Percentiles rank a stretch among this genome's conserved stretches.
Conservation (phyloP, 1,140 invertebrate genomes). For the Papilio glaucus region DNA sequence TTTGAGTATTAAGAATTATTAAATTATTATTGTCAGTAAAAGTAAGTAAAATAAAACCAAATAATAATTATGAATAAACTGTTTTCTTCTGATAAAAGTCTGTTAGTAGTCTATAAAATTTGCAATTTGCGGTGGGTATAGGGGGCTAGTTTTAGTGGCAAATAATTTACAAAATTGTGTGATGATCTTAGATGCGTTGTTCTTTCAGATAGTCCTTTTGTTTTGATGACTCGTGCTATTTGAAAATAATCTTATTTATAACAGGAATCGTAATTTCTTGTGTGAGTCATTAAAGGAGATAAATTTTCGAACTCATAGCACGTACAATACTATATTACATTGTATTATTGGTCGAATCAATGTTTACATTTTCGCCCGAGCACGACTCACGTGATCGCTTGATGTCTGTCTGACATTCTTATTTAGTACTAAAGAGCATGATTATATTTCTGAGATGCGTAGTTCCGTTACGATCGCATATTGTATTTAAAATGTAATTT, state of each 20-base stretch:
- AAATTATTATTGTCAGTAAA: no score
- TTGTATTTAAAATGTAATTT: background rate
- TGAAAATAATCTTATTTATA: conserved; percentile 41
- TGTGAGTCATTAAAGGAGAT: conserved; percentile 57
- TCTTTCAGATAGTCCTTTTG: background rate
- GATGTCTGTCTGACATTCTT: conserved; percentile 20
- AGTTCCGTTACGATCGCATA: background rate
- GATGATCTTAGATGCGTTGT: background rate
- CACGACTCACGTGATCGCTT: conserved; percentile 36
- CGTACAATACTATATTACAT: conserved; percentile 52
- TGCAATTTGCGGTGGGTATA: no score
- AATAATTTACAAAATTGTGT: background rate
- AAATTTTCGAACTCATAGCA: conserved; percentile 59
- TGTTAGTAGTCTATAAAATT: no score
- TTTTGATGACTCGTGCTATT: conserved; percentile 3
- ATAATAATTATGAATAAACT: no score
- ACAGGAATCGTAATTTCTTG: conserved; percentile 46
- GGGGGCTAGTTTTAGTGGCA: background rate
- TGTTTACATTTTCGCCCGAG: conserved; percentile 44
- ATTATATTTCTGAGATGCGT: background rate
- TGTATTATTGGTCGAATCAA: conserved; percentile 49
- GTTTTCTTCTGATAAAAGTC: no score
- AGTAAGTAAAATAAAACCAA: no score
- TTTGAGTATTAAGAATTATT: no score
- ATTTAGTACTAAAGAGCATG: conserved; percentile 14